These are phyloP conservation scores for Noctua janthina DNA, from an alignment of 2,888 invertebrate genomes.

Conservation along the genomic window DNA sequence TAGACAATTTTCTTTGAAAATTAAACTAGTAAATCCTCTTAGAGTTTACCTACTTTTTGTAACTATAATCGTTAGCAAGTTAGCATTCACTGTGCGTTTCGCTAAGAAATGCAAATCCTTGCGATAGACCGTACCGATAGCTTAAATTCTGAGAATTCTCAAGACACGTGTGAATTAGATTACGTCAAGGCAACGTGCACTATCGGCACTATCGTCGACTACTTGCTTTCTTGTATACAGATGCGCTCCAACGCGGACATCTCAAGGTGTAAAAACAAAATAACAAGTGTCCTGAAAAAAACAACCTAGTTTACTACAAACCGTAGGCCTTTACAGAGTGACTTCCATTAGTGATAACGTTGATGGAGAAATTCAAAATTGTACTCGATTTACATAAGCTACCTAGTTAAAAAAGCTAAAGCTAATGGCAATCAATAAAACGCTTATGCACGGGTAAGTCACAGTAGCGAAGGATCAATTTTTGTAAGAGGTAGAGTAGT, in stretches of 20 bases:
- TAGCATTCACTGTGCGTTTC: background rate
- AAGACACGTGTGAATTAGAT: background rate
- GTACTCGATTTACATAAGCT: background rate
- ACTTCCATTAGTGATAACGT: background rate
- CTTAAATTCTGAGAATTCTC: background rate
- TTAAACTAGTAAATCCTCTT: background rate
- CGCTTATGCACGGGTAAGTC: too few relatives aligned
- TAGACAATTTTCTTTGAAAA: slow-evolving; percentile 6
- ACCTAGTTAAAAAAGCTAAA: background rate
- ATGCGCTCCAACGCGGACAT: background rate
- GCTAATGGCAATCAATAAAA: too few relatives aligned
- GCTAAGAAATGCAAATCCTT: background rate
- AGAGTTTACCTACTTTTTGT: background rate
- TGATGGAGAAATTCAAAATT: background rate
- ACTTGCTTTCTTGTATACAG: too few relatives aligned
- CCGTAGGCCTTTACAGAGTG: background rate
- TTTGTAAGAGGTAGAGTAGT: too few relatives aligned
- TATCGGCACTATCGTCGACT: background rate
- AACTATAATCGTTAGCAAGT: background rate
- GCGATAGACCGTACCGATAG: background rate
- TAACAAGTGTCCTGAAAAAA: background rate
- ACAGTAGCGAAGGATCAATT: too few relatives aligned
- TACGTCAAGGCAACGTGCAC: background rate
- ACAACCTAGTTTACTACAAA: background rate
- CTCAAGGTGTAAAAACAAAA: background rate